Conservation (phyloP, 2,797 vertebrate species). For the Natrix natrix region DNA sequence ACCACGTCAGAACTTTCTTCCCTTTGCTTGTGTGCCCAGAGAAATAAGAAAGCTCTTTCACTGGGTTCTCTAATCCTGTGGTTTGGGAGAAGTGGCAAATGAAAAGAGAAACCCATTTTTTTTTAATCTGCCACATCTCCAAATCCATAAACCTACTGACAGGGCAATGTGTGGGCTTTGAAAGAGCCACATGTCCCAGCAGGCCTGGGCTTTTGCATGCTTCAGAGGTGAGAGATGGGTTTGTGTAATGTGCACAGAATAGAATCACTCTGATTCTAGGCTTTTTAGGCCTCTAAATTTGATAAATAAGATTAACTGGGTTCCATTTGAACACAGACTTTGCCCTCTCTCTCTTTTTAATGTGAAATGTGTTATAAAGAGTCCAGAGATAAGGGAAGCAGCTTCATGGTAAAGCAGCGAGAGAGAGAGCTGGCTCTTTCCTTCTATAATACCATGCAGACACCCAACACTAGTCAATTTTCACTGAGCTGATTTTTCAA, state of each 20-base stretch:
- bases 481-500: too few relatives aligned
- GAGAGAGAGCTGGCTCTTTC: too few relatives aligned
- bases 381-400: neutral
- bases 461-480: too few relatives aligned
- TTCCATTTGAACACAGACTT: too few relatives aligned
- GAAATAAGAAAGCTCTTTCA: neutral
- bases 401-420: too few relatives aligned
- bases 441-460: too few relatives aligned
- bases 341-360: neutral
- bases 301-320: neutral
- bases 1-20: neutral
- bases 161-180: neutral
- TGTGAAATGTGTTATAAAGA: neutral
- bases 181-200: neutral
- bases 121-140: neutral
- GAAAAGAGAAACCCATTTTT: neutral
- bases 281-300: too few relatives aligned
- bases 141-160: neutral
- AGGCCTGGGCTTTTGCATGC: neutral
- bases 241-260: neutral
- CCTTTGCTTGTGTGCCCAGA: neutral
- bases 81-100: neutral
- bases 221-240: neutral
- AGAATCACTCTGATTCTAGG: too few relatives aligned
- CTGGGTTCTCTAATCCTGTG: neutral